phyloP scores from a whole-genome alignment of 1,140 invertebrate species.

The Drosophila sproati region DNA sequence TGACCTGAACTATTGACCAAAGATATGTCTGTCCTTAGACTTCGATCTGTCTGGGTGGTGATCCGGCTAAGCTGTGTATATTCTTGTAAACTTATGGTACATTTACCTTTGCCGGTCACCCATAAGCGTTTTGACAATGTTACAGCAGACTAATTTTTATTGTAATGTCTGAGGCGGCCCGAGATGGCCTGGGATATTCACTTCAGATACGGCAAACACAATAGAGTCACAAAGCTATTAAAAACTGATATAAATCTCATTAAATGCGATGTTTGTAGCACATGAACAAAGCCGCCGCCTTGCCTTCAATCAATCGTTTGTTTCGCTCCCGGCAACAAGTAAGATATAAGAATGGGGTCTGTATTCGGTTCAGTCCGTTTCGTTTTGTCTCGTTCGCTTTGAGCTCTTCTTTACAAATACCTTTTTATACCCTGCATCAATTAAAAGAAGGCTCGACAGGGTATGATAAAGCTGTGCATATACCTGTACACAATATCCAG shows the following conservation, averaged over 20 bases:
- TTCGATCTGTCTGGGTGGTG: background rate
- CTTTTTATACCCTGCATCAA: constrained; percentile 16
- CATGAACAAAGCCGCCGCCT: constrained; percentile 72
- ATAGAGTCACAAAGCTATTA: constrained; percentile 81
- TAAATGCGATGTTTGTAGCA: constrained; percentile 79
- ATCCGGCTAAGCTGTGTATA: background rate
- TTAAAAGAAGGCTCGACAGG: too few relatives aligned
- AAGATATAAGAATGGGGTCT: constrained; percentile 62
- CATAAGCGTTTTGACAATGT: constrained; percentile 62
- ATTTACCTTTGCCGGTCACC: constrained; percentile 47
- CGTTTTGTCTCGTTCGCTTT: constrained; percentile 20
- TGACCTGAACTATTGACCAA: background rate
- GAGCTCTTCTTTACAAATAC: constrained; percentile 39
- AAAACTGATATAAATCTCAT: constrained; percentile 82
- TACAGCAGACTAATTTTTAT: constrained; percentile 66
- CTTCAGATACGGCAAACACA: constrained; percentile 60
- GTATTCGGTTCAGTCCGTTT: constrained; percentile 29
- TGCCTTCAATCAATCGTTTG: constrained; percentile 78
- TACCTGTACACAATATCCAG: too few relatives aligned
- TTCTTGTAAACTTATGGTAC: background rate
- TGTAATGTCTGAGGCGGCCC: constrained; percentile 25
- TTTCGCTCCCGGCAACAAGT: constrained; percentile 68
- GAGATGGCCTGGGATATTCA: constrained; percentile 54
- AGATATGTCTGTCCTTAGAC: background rate
- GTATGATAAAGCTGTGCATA: too few relatives aligned